Evolutionary conservation across 2,113 vertebrate species (phyloP).

Genomic region (Grammomys dolichurus): DNA sequence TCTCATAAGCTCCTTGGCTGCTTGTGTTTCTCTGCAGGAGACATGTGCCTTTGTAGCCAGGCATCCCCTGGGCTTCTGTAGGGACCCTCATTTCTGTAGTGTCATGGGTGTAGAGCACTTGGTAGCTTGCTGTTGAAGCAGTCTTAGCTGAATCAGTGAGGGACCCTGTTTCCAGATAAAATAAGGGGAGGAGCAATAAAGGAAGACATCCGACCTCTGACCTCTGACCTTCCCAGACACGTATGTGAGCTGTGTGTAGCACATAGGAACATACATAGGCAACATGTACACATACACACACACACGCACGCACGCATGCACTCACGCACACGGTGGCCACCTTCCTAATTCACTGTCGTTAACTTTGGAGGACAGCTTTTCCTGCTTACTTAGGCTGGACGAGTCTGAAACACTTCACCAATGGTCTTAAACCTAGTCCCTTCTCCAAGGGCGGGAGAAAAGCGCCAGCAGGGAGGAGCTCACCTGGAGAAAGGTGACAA

Average conservation of each 20-base stretch:
- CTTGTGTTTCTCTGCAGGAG: conserved; percentile 2
- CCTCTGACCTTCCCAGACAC: not conserved
- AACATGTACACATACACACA: not conserved
- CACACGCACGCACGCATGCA: no score
- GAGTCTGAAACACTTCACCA: not conserved
- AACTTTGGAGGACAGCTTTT: not conserved
- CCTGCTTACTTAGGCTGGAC: not conserved
- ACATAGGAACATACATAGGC: not conserved
- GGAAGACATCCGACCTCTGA: not conserved
- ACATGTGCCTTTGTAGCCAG: not conserved
- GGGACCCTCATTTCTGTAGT: not conserved
- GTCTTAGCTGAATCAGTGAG: not conserved
- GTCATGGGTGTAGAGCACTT: not conserved
- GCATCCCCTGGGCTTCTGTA: not conserved
- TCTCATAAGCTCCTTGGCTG: not conserved
- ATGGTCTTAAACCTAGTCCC: not conserved
- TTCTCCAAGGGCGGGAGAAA: not conserved
- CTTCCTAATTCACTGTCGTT: not conserved
- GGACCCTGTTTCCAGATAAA: not conserved
- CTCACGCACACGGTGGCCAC: not conserved
- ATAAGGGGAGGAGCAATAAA: not conserved
- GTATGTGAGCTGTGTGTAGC: no score
- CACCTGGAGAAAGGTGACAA: not conserved
- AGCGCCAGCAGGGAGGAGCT: not conserved
- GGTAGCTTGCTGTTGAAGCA: not conserved